Base-by-base conservation (phyloP, 2,888 invertebrate species). In the Thera obeliscata region DNA sequence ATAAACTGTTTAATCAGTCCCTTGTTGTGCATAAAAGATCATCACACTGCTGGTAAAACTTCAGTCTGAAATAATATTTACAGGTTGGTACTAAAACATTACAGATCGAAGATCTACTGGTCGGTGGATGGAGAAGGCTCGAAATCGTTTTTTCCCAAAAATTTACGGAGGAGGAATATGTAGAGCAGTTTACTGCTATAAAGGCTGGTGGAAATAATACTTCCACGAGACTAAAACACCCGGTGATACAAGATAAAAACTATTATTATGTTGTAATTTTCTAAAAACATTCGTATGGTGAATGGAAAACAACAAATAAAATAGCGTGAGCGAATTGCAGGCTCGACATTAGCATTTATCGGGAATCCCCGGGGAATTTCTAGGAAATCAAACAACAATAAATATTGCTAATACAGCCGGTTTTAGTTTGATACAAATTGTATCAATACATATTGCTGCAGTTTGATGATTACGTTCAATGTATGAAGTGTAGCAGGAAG, bases 331-430 rank as follows among this genome's bases (percentile, higher is more conserved):
- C 38, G 11, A 33, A 55, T 8, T 61, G 46, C 36, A 56, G 7
- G 12, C 41, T 56, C n/a, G 48, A 49, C 11, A 35, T 41, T 48
- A 22, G 35, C 5, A 36, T 52, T 22, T 52, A 56, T 49, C 36
- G 61, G 61, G 35, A 61, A 61, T 54, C n/a, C 54, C 61, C 7
- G n/a, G 33, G 43, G 33, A 46, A 54, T 54, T 41, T 60, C 22
- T 6, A 46, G 50, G 49, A 61, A 60, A 55, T 3, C 33, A 54
- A 54, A 3, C 35, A 4, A 52, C 52, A 33, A 50, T 22, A 2
- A 22, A 33, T 52, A 33, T 33, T 33, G 33, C 33, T 8, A 52
- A 52, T 52, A 8, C 2, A 33, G 50, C 52, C 33, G 33, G 22
- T 33, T 33, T 33, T 2, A 33, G 8, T 9, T 5, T 33, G 7